Base-by-base conservation (phyloP, 2,797 vertebrate species). In the Acrossocheilus wenchowensis region DNA sequence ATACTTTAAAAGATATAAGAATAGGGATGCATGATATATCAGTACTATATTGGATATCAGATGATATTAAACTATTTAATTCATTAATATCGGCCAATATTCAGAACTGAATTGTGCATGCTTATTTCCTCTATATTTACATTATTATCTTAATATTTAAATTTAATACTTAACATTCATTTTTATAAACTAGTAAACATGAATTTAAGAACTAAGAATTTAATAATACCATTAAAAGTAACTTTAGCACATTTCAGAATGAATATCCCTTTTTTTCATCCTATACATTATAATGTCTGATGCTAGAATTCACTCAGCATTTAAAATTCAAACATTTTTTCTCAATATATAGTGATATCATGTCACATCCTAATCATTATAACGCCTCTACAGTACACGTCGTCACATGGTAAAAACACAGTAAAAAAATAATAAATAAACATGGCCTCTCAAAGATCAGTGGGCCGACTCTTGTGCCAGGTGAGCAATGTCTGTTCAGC, bases 401-500 rank as follows among this genome's bases (percentile, higher is more conserved):
- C 2, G 17, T 52, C 26, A 82, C 21, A 57, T n/a, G 57, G 5
- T 62, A 78, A 54, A 17, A 34, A 8, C 21, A 50, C 41, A 34
- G 36, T 45, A 66, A 80, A 34, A 39, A n/a, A n/a, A 60, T 0
- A 66, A 66, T 2, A 45, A 45, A 26, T 21, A 48, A 21, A 12
- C 10, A 3, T 2, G 19, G 21, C 45, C 26, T 75, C 73, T 52
- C n/a, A 50, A 34, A 75, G 11, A 54, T 15, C 62, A 30, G 62
- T 8, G 30, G 43, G n/a, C 1, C 14, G 12, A 64, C 57, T 52
- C 45, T 68, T 36, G 50, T 57, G 64, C 75, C 83, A 85, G 66
- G 75, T 85, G 75, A 79, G 77, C 19, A 3, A 69, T 57, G 78
- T 80, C 77, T 85, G 77, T 48, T 79, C n/a, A 80, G 77, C 83